Base-by-base conservation (phyloP, 2,113 vertebrate genomes). In the Ellobius talpinus region DNA sequence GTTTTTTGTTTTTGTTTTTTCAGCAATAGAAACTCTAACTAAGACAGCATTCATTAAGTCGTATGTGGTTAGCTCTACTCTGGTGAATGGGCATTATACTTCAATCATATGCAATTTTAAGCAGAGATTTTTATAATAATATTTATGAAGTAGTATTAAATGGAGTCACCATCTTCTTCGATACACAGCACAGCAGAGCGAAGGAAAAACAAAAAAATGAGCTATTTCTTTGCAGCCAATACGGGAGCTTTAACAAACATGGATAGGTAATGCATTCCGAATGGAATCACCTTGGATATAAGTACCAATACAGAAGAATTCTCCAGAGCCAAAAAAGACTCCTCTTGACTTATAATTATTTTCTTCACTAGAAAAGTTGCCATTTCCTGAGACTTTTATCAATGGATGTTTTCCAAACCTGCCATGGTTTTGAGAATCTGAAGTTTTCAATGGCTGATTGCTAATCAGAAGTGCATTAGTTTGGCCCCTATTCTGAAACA, bases 261-360 rank as follows among this genome's bases (percentile, higher is more conserved):
- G 24, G 26, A 5, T 66, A 10, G 55, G 72, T 58, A 68, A 76
- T 10, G 12, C 21, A 86, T 26, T 21, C 39, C 19, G 31, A 82
- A 78, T 24, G 29, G 19, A 93, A 95, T 94, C 61, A 90, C 55
- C 66, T 94, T 89, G 72, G 61, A 72, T 76, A 19, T 13, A 82
- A 93, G 73, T 3, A 12, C 72, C 88, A 39, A 82, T 94, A 81
- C 70, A 85, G 68, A 93, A 50, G 65, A 94, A 61, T 73, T 82
- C 42, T 72, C 72, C 39, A 55, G 93, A 86, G 82, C 17, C 52
- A 61, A 29, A 78, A 78, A 91, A 68, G 39, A 73, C 77, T 87
- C 61, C 72, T 95, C 81, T 95, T 95, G 52, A 89, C n/a, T 97
- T 89, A 77, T 31, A 94, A 96, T 95, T 95, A 87, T 89, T 95